Percentiles rank a stretch among this genome's conserved stretches.
Conservation (phyloP, 2,797 vertebrate genomes). For the Takifugu rubripes region DNA sequence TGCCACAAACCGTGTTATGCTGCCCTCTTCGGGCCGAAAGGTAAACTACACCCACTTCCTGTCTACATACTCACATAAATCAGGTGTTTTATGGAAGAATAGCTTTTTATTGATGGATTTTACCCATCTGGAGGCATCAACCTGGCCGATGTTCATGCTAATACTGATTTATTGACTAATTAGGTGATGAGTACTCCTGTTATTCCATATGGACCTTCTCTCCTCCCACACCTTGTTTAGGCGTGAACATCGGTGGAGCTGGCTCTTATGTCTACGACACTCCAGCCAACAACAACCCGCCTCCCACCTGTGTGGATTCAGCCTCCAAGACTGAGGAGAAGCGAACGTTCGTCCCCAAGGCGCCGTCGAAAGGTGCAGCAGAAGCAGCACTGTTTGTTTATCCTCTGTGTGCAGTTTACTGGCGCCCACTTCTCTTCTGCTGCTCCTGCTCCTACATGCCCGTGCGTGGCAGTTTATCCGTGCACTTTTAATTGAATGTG, state of each 20-base stretch:
- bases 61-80: background rate
- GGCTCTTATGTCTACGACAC: conserved; percentile 94
- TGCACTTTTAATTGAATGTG: too few species aligned
- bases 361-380: conserved; percentile 86
- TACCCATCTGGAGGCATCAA: too few species aligned
- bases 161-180: background rate
- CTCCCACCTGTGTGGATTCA: conserved; percentile 68
- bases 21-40: conserved; percentile 83
- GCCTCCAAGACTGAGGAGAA: conserved; percentile 80
- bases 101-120: too few species aligned
- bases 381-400: background rate
- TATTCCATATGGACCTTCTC: background rate
- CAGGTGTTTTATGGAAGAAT: too few species aligned
- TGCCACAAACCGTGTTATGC: conserved; percentile 84
- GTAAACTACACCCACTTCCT: conserved; percentile 43
- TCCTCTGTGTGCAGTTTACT: background rate
- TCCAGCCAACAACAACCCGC: conserved; percentile 74
- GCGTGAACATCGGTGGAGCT: conserved; percentile 93
- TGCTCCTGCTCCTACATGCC: too few species aligned
- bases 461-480: too few species aligned
- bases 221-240: conserved; percentile 53
- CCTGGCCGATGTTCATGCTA: too few species aligned
- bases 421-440: too few species aligned
- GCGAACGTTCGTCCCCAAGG: conserved; percentile 74
- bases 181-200: background rate